phyloP scores from a whole-genome alignment of 1,140 invertebrate species.

The Cheumatopsyche charites region DNA sequence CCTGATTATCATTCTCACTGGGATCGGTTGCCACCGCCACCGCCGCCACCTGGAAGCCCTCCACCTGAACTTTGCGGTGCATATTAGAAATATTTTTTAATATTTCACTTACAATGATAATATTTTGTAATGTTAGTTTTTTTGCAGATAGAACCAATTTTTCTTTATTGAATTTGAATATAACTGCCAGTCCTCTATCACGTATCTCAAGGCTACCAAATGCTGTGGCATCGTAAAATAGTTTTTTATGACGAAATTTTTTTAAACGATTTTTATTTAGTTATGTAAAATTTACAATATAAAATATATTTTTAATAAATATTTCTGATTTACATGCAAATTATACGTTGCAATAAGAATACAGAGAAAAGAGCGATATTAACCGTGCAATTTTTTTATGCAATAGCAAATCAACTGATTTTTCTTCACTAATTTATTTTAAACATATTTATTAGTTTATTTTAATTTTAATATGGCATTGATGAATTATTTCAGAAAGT shows the following conservation, averaged over 20 bases:
- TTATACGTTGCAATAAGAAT: too few species aligned
- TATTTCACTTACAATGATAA: neutral
- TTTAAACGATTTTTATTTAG: too few species aligned
- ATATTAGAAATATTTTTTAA: neutral
- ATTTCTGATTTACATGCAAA: too few species aligned
- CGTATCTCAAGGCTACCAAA: conserved; percentile 11
- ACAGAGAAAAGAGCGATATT: too few species aligned
- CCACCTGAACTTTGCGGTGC: conserved; percentile 39
- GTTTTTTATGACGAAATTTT: neutral
- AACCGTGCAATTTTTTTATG: too few species aligned
- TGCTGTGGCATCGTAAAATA: neutral
- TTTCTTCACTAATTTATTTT: too few species aligned
- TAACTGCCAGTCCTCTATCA: neutral
- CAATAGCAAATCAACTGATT: too few species aligned
- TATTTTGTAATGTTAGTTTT: conserved; percentile 3
- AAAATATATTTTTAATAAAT: too few species aligned
- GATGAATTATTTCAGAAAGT: too few species aligned
- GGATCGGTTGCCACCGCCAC: conserved; percentile 45
- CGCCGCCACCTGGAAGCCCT: conserved; percentile 44
- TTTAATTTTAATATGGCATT: too few species aligned
- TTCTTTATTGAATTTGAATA: neutral
- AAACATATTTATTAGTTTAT: too few species aligned
- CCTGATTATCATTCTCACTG: conserved; percentile 40
- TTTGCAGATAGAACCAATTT: conserved; percentile 12
- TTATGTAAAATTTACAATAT: neutral